A percentile compares a stretch with the other conserved stretches of the same genome.
These are phyloP conservation scores for Trididemnum miniatum DNA, from an alignment of 23 tunicate species.

Conservation along the genomic window DNA sequence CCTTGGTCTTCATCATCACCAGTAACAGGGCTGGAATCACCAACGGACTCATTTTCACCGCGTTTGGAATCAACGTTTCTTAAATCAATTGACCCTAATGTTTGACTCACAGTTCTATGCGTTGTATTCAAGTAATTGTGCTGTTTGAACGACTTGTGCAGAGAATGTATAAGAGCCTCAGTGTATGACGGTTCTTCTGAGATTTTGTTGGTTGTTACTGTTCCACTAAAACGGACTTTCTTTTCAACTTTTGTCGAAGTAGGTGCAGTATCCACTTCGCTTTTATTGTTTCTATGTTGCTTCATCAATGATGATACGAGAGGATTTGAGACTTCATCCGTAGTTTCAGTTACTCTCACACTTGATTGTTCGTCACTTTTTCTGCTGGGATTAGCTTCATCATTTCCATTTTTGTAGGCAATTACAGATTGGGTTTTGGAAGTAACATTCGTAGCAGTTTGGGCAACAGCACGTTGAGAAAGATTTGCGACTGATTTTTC, in stretches of 20 bases:
- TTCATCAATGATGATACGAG: conserved; percentile 28
- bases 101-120: background rate
- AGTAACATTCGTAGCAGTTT: background rate
- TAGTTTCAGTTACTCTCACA: background rate
- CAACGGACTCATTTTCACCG: background rate
- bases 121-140: conserved; percentile 11
- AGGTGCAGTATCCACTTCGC: background rate
- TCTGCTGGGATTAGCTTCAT: background rate
- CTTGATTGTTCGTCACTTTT: conserved; percentile 6
- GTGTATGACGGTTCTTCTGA: conserved; percentile 72
- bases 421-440: background rate
- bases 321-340: conserved; percentile 16
- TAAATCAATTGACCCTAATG: background rate
- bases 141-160: conserved; percentile 33
- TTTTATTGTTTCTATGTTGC: background rate
- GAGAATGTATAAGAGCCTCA: conserved; percentile 48
- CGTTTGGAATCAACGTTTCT: background rate
- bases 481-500: conserved; percentile 2
- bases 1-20: conserved; percentile 40
- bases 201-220: conserved; percentile 69
- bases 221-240: conserved; percentile 71
- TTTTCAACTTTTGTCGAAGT: conserved; percentile 44
- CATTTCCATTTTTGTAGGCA: background rate
- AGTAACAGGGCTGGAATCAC: background rate
- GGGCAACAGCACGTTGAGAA: background rate